These are phyloP conservation scores for Cynaeus angustus DNA, from an alignment of 2,888 invertebrate genomes.

Conservation along the genomic window DNA sequence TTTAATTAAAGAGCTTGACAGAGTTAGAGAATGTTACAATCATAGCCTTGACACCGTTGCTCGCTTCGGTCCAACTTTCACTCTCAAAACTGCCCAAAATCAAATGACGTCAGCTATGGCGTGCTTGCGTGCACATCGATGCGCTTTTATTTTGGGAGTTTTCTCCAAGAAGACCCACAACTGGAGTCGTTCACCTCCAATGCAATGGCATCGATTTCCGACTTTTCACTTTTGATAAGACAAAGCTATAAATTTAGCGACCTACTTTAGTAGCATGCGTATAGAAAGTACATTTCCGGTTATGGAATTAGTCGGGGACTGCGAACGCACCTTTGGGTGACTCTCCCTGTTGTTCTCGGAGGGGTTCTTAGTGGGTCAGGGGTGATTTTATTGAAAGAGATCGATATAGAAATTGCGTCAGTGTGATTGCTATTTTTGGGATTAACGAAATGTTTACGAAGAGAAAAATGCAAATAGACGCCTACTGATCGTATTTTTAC, in stretches of 20 bases:
- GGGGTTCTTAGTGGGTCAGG: constrained; percentile 24
- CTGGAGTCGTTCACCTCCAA: constrained; percentile 6
- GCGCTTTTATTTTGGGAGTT: constrained; percentile 2
- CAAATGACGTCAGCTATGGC: constrained; percentile 12
- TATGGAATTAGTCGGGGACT: background rate
- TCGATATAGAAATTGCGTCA: constrained; percentile 10
- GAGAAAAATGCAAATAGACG: constrained; percentile 17
- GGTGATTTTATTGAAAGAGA: background rate
- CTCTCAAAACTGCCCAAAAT: constrained; percentile 27
- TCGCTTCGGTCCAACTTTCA: constrained; percentile 24
- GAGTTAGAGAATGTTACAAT: background rate
- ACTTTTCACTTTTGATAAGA: background rate
- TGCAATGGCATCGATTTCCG: background rate
- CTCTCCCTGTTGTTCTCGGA: background rate
- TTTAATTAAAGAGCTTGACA: constrained; percentile 3
- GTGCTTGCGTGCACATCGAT: constrained; percentile 15
- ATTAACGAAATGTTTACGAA: constrained; percentile 2
- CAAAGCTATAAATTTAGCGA: constrained; percentile 7
- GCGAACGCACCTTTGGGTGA: constrained; percentile 4
- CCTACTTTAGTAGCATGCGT: constrained; percentile 22
- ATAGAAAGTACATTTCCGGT: constrained; percentile 2
- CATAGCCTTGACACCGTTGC: constrained; percentile 37
- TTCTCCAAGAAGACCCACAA: background rate
- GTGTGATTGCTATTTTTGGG: constrained; percentile 12
- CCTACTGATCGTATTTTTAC: constrained; percentile 17